Evolutionary conservation across 1,140 invertebrate genomes (phyloP).

Genomic region (Drosophila subobscura): DNA sequence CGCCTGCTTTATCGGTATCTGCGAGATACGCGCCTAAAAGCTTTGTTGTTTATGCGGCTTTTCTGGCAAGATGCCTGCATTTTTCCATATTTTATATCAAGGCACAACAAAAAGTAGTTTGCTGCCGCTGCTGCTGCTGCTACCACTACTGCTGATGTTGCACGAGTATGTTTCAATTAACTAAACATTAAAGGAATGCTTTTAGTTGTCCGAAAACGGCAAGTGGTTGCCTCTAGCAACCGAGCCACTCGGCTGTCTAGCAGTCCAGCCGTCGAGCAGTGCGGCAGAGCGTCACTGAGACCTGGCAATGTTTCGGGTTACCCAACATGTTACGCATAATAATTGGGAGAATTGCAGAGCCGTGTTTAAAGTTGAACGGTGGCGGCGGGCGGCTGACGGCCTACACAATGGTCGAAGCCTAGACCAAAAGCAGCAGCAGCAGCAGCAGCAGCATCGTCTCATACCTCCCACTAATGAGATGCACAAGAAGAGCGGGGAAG

Average conservation of each 20-base stretch:
- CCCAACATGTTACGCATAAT: constrained; percentile 77
- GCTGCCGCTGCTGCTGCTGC: constrained; percentile 3
- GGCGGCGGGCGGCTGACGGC: background rate
- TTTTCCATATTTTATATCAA: constrained; percentile 56
- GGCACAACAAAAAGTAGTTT: constrained; percentile 51
- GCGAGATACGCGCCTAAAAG: constrained; percentile 73
- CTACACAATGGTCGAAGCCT: constrained; percentile 14
- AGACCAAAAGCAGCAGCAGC: no score
- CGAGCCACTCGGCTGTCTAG: no score
- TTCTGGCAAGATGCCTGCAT: constrained; percentile 74
- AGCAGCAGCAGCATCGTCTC: no score
- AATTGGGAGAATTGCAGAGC: constrained; percentile 58
- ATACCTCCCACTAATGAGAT: constrained; percentile 31
- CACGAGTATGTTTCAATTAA: constrained; percentile 69
- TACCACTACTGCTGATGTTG: constrained; percentile 12
- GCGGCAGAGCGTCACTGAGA: constrained; percentile 18
- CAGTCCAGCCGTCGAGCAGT: constrained; percentile 4
- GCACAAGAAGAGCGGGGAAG: constrained; percentile 6
- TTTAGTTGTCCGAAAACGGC: constrained; percentile 54
- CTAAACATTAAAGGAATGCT: constrained; percentile 77
- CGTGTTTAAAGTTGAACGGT: constrained; percentile 8
- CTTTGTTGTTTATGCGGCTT: constrained; percentile 71
- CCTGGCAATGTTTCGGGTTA: constrained; percentile 42
- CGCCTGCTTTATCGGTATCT: constrained; percentile 51
- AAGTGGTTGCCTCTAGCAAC: constrained; percentile 44